These are phyloP conservation scores for Sphinx pinastri DNA, from an alignment of 2,888 invertebrate species.

Conservation along the genomic window DNA sequence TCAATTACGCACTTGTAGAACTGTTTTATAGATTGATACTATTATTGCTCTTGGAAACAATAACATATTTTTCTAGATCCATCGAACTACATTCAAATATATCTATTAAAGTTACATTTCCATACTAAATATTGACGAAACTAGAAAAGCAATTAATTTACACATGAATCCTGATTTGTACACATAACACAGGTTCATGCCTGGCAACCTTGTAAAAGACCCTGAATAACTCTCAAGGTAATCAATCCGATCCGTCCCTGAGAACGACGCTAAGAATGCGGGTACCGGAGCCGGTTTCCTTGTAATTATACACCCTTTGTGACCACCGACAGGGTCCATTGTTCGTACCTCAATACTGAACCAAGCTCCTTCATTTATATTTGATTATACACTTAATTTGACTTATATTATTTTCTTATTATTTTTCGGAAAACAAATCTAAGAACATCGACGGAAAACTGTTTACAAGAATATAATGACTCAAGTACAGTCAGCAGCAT, in stretches of 20 bases:
- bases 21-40: too few relatives aligned
- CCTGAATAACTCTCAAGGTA: constrained; percentile 45
- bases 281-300: constrained; percentile 46
- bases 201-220: constrained; percentile 29
- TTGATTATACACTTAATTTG: constrained; percentile 15
- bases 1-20: too few relatives aligned
- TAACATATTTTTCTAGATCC: neutral
- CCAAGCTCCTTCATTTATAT: neutral
- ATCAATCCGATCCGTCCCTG: constrained; percentile 50
- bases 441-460: neutral
- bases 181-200: neutral
- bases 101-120: neutral
- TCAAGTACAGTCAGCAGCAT: too few relatives aligned
- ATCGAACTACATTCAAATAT: neutral
- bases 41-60: too few relatives aligned
- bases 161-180: neutral
- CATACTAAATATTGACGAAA: neutral
- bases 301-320: constrained; percentile 41
- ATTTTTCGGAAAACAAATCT: neutral
- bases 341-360: neutral
- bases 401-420: neutral
- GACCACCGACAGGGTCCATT: constrained; percentile 11
- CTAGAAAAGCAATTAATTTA: too few relatives aligned
- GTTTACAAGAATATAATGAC: too few relatives aligned
- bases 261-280: constrained; percentile 52